Conservation (phyloP, 2,888 invertebrate genomes). For the Dexiosoma caninum region DNA sequence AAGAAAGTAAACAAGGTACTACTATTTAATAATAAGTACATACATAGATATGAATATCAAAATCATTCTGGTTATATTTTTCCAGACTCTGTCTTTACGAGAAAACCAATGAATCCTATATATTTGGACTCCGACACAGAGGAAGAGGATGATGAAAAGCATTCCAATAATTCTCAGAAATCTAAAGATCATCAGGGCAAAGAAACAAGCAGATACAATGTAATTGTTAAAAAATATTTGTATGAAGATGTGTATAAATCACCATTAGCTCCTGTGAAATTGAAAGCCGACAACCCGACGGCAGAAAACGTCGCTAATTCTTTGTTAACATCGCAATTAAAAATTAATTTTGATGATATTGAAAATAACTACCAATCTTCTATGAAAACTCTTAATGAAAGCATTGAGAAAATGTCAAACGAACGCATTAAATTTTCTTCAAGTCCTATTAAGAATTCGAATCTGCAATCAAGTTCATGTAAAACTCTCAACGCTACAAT, state of each 20-base stretch:
- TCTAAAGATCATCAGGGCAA: constrained; percentile 6
- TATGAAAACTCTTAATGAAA: constrained; percentile 70
- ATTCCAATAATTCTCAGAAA: background rate
- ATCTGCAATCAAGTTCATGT: background rate
- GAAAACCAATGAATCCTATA: constrained; percentile 70
- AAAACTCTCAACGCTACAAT: background rate
- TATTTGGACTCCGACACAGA: constrained; percentile 72
- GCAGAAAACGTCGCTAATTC: background rate
- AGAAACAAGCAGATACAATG: constrained; percentile 31
- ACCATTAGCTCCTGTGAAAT: constrained; percentile 66
- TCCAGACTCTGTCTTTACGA: background rate
- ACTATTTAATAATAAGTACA: background rate
- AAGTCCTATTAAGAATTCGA: constrained; percentile 43
- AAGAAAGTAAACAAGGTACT: constrained; percentile 59
- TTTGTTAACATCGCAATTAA: constrained; percentile 56
- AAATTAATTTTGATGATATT: constrained; percentile 70
- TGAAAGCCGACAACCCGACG: no score
- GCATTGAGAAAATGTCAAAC: constrained; percentile 68
- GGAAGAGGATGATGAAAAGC: constrained; percentile 6
- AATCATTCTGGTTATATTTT: background rate
- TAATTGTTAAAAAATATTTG: constrained; percentile 67
- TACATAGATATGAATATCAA: background rate
- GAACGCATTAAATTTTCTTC: constrained; percentile 57
- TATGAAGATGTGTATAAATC: constrained; percentile 68
- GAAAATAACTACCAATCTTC: constrained; percentile 71